Evolutionary conservation across 2,888 invertebrate genomes (phyloP), one percentile per base, ranked within the genome.

Genomic region (Lypha dubia): DNA sequence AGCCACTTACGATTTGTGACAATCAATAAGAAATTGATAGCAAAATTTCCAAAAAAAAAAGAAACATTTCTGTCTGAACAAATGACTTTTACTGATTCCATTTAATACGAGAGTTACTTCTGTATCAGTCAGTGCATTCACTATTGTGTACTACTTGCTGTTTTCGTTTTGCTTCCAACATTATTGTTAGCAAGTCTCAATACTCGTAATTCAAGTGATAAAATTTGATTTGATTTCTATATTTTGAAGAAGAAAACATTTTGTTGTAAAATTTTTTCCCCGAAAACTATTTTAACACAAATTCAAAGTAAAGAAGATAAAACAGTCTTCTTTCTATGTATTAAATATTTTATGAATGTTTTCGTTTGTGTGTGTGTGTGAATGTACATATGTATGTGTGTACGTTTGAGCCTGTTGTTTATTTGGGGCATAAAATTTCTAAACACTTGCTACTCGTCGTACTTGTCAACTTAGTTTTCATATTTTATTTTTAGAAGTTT

Each of bases 161-260:
- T 38, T 56, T 67, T 35, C 32, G 22, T 49, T 49, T 35, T 38
- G 41, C n/a, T 71, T 7, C 56, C 58, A 46, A 22, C 20, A 6
- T 51, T 49, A 35, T 35, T 77, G 77, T 65, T 28, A 49, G 28
- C 53, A 79, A n/a, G 53, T 68, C 41, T 41, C 67, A 51, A 46
- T 53, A n/a, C n/a, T n/a, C n/a, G n/a, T n/a, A 60, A 53, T 22
- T 56, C 56, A 79, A 83, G 70, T 79, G 74, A 70, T 63, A 46
- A 74, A 62, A 79, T 79, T 68, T 74, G 53, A 53, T 62, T 75
- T 70, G 77, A 68, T 74, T 79, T 79, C 46, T 79, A 17, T 56
- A 62, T 68, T 83, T 77, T 60, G 5, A 20, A 22, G n/a, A 35
- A 41, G 6, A 41, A 13, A 8, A 22, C 22, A 22, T 13, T 35